Evolutionary conservation across 2,888 invertebrate species (phyloP).

Genomic region (Sylvicola cinctus): DNA sequence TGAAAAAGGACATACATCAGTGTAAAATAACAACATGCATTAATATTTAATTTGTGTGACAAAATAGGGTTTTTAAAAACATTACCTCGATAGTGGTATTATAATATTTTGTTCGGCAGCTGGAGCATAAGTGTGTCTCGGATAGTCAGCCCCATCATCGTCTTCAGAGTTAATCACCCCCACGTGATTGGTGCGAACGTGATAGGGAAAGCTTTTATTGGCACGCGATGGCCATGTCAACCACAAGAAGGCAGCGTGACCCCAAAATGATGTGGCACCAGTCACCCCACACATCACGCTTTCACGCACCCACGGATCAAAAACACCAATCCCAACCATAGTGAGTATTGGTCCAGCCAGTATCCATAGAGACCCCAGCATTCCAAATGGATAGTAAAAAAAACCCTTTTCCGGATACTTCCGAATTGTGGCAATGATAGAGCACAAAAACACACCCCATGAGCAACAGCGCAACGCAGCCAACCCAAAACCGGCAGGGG

Average conservation of each 20-base stretch:
- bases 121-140: conserved; percentile 12
- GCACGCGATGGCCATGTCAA: conserved; percentile 68
- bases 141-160: conserved; percentile 12
- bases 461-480: conserved; percentile 52
- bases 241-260: conserved; percentile 52
- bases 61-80: background rate
- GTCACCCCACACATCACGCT: conserved; percentile 51
- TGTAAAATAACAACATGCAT: too few relatives aligned
- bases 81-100: conserved; percentile 35
- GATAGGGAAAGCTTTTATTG: conserved; percentile 79
- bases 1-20: too few relatives aligned
- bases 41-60: background rate
- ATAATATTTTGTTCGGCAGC: conserved; percentile 24
- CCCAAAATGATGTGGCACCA: conserved; percentile 40
- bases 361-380: conserved; percentile 73
- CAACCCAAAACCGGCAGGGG: conserved; percentile 70
- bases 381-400: conserved; percentile 68
- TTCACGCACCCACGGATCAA: conserved; percentile 63
- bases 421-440: conserved; percentile 38
- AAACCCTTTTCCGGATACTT: conserved; percentile 63
- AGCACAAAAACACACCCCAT: conserved; percentile 62
- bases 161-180: conserved; percentile 39
- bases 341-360: conserved; percentile 63
- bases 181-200: conserved; percentile 69
- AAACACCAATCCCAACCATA: conserved; percentile 52